These are phyloP conservation scores for Cladorhizidae sp. DNA, from an alignment of 37 sponge, comb jelly and placozoan genomes.

Conservation along the genomic window DNA sequence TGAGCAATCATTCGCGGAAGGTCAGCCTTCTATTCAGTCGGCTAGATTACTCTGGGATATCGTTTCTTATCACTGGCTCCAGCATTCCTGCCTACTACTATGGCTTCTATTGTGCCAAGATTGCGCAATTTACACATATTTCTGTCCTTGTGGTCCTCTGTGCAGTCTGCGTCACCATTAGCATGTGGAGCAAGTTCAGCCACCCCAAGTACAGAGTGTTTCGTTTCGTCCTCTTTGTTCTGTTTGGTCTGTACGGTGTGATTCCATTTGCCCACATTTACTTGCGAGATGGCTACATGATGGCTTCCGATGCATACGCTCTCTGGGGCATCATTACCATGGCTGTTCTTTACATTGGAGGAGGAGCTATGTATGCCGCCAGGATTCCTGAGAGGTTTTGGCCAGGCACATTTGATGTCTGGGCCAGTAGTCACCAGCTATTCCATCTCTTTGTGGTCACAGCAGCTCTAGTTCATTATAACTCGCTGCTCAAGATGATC, in stretches of 20 bases:
- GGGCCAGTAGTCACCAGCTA: constrained; percentile 94
- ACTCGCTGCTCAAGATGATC: constrained; percentile 74
- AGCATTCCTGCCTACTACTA: constrained; percentile 91
- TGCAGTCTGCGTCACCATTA: constrained; percentile 51
- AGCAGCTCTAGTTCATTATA: constrained; percentile 87
- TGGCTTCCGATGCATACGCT: constrained; percentile 30
- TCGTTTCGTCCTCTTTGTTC: constrained; percentile 71
- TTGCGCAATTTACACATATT: constrained; percentile 46
- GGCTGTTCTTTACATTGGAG: constrained; percentile 77
- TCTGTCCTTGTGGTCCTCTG: constrained; percentile 65
- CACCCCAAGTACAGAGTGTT: constrained; percentile 73
- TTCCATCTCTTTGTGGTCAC: constrained; percentile 93
- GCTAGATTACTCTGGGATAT: constrained; percentile 95
- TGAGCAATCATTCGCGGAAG: constrained; percentile 80
- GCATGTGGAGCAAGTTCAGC: constrained; percentile 72
- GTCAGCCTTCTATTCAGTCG: constrained; percentile 59
- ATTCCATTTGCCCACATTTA: constrained; percentile 78
- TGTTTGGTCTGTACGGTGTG: constrained; percentile 85
- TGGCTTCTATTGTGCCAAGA: constrained; percentile 81
- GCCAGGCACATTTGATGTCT: constrained; percentile 92
- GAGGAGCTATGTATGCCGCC: constrained; percentile 80
- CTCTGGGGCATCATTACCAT: constrained; percentile 66
- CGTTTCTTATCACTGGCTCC: constrained; percentile 90
- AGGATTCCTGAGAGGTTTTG: constrained; percentile 91
- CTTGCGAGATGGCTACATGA: constrained; percentile 48